These are phyloP conservation scores for Heliconius himera DNA, from an alignment of 1,140 invertebrate genomes.

Conservation along the genomic window DNA sequence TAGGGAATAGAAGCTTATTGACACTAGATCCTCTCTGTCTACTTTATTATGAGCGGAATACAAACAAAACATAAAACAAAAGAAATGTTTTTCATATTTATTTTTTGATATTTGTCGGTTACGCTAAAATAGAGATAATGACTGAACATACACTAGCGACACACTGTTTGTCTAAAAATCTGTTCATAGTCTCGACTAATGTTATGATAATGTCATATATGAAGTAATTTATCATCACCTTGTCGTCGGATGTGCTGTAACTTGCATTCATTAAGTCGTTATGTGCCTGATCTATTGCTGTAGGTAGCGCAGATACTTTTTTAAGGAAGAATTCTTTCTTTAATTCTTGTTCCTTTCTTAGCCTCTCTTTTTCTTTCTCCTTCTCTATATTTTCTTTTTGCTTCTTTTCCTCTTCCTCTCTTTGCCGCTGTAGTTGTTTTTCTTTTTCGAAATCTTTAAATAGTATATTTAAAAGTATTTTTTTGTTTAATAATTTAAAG, in stretches of 20 bases:
- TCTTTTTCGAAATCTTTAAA: slow-evolving; percentile 22
- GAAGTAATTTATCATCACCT: neutral
- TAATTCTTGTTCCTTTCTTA: neutral
- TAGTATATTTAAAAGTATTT: neutral
- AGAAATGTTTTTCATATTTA: no score
- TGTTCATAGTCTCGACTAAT: no score
- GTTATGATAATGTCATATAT: no score
- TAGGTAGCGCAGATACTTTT: neutral
- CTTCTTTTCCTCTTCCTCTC: neutral
- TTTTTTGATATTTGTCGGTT: no score
- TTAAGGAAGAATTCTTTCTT: neutral
- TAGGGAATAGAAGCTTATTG: no score
- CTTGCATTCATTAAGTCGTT: neutral
- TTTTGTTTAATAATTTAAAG: neutral
- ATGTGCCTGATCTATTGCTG: neutral
- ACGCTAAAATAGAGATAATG: no score
- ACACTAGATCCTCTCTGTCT: no score
- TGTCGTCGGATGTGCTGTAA: neutral
- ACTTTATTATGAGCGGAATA: no score
- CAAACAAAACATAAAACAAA: no score
- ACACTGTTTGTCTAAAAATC: no score
- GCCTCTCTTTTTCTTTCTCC: neutral
- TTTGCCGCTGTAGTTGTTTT: neutral
- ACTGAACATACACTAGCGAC: no score
- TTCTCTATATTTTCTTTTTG: neutral